Percentiles rank a stretch among this genome's conserved stretches.
These are phyloP conservation scores for Andrena camellia DNA, from an alignment of 2,888 invertebrate genomes.

Conservation along the genomic window DNA sequence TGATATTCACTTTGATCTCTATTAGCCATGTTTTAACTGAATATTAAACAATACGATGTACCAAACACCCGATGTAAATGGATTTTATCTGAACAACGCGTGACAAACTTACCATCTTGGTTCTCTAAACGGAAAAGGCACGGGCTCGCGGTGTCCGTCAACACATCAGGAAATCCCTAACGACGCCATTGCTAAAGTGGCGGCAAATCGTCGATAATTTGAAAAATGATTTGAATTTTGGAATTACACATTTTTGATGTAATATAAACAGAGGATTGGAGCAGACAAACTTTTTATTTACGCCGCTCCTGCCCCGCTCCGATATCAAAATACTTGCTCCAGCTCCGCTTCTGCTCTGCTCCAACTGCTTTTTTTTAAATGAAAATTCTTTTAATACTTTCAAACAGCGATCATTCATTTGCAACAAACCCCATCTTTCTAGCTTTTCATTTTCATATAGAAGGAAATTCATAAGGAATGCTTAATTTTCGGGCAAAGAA, in stretches of 20 bases:
- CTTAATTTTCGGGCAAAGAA: too few relatives aligned
- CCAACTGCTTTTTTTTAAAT: too few relatives aligned
- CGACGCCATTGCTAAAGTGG: constrained; percentile 59
- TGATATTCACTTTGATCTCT: constrained; percentile 61
- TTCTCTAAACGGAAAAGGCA: constrained; percentile 79
- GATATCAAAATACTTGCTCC: neutral
- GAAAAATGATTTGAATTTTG: neutral
- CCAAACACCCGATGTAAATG: constrained; percentile 71
- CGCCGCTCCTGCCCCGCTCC: too few relatives aligned
- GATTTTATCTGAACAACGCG: constrained; percentile 73
- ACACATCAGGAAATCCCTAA: constrained; percentile 51
- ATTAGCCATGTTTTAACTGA: constrained; percentile 58
- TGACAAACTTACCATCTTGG: constrained; percentile 81
- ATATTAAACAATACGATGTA: constrained; percentile 23
- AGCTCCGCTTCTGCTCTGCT: too few relatives aligned
- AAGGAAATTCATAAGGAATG: too few relatives aligned
- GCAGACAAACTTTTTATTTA: too few relatives aligned
- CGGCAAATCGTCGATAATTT: constrained; percentile 11
- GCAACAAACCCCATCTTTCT: too few relatives aligned
- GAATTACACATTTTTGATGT: neutral
- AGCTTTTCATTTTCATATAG: too few relatives aligned
- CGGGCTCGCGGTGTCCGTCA: constrained; percentile 47
- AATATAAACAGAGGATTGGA: neutral
- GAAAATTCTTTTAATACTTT: too few relatives aligned
- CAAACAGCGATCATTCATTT: too few relatives aligned